These are phyloP conservation scores for Palythoa caribaeorum DNA, from an alignment of 92 coral and sea anemone species.

Conservation along the genomic window DNA sequence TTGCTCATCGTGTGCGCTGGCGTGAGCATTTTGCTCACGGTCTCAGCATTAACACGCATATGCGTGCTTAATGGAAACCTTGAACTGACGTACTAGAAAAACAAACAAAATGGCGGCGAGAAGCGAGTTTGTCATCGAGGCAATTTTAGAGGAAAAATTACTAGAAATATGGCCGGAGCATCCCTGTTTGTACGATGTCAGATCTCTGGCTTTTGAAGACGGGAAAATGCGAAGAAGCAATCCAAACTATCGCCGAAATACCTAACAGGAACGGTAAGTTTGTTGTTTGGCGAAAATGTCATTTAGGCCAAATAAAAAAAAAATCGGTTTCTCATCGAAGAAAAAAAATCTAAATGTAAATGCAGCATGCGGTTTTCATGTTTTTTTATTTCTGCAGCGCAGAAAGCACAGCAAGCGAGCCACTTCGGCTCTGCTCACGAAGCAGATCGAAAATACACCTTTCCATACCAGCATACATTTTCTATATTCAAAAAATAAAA, in stretches of 20 bases:
- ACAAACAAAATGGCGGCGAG: neutral
- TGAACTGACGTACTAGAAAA: neutral
- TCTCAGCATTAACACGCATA: neutral
- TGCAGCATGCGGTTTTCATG: neutral
- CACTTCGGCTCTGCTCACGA: too few relatives aligned
- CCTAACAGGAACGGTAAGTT: slow-evolving; percentile 5
- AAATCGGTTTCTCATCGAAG: too few relatives aligned
- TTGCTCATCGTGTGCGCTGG: neutral
- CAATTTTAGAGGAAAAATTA: neutral
- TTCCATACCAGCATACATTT: too few relatives aligned
- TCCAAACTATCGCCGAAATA: neutral
- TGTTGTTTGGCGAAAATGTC: neutral
- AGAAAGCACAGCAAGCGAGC: too few relatives aligned
- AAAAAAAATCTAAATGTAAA: neutral
- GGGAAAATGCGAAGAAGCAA: neutral
- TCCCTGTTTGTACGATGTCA: neutral
- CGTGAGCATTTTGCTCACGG: neutral
- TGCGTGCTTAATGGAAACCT: neutral
- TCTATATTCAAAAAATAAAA: too few relatives aligned
- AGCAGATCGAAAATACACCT: too few relatives aligned
- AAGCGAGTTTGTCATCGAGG: neutral
- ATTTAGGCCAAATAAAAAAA: neutral
- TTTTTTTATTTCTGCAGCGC: too few relatives aligned
- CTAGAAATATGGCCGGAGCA: neutral
- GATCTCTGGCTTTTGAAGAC: neutral